phyloP scores from a whole-genome alignment of 2,888 invertebrate species.

The Lasioglossum oenotherae region DNA sequence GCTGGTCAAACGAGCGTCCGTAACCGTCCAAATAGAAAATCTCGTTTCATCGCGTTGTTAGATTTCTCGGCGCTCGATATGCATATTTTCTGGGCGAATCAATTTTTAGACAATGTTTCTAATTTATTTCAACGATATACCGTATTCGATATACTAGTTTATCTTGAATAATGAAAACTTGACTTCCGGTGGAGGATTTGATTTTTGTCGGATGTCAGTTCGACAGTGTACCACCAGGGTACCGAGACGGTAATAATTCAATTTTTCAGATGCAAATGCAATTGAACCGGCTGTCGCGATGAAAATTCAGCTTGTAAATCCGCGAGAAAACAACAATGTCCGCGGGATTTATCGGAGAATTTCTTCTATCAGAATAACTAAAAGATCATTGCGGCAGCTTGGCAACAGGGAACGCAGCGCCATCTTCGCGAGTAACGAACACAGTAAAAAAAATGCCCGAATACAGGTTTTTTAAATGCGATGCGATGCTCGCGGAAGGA shows the following conservation, averaged over 20 bases:
- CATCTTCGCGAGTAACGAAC: slow-evolving; percentile 41
- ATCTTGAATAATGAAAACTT: slow-evolving; percentile 15
- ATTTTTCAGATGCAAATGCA: slow-evolving; percentile 45
- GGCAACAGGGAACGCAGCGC: slow-evolving; percentile 50
- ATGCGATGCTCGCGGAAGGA: background rate
- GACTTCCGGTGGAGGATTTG: slow-evolving; percentile 69
- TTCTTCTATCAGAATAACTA: slow-evolving; percentile 34
- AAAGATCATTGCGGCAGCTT: slow-evolving; percentile 38
- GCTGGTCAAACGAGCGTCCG: slow-evolving; percentile 62
- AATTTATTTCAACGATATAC: background rate
- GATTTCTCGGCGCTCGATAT: background rate
- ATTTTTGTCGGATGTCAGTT: slow-evolving; percentile 72
- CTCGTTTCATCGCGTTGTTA: background rate
- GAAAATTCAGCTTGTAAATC: background rate
- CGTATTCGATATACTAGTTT: background rate
- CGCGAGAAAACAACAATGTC: background rate
- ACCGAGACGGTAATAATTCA: slow-evolving; percentile 22
- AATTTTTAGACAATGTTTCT: background rate
- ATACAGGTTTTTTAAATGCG: slow-evolving; percentile 43
- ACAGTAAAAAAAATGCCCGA: slow-evolving; percentile 34
- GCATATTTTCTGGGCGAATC: background rate
- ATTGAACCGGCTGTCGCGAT: background rate
- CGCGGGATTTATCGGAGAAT: background rate
- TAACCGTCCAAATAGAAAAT: slow-evolving; percentile 1
- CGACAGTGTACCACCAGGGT: slow-evolving; percentile 62